Percentiles rank a stretch among this genome's conserved stretches.
phyloP scores from a whole-genome alignment of 2,797 vertebrate species.

The Gymnodraco acuticeps region DNA sequence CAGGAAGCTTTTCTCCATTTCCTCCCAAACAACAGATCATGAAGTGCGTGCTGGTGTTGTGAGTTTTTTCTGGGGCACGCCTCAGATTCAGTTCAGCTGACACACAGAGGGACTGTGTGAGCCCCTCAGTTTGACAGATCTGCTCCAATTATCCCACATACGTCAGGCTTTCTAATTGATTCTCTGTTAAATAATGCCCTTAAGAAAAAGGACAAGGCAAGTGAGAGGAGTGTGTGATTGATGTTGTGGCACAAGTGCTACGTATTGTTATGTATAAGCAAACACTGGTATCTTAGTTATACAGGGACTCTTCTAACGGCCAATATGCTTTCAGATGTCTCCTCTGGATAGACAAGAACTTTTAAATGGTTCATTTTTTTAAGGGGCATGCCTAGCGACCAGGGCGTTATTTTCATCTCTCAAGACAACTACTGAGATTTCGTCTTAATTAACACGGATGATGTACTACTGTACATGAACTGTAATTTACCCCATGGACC shows the following conservation, averaged over 20 bases:
- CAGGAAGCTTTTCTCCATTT: neutral
- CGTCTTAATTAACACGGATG: conserved; percentile 27
- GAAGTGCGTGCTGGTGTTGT: neutral
- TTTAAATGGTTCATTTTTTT: conserved; percentile 8
- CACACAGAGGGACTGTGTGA: neutral
- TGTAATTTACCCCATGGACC: conserved; percentile 40
- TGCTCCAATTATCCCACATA: neutral
- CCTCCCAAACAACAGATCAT: neutral
- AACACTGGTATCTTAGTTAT: neutral
- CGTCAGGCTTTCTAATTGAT: conserved; percentile 10
- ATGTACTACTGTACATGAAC: conserved; percentile 21
- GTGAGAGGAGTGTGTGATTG: neutral
- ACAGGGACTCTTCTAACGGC: conserved; percentile 2
- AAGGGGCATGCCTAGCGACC: neutral
- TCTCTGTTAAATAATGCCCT: conserved; percentile 13
- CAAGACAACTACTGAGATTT: conserved; percentile 13
- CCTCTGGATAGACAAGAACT: neutral
- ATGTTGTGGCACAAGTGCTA: neutral
- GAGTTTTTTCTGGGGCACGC: neutral
- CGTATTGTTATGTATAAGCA: neutral
- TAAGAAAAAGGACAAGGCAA: neutral
- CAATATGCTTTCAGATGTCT: neutral
- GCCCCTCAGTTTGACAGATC: neutral
- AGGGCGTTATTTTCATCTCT: conserved; percentile 4
- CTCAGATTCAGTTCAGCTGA: conserved; percentile 12